phyloP scores from a whole-genome alignment of 1,140 invertebrate species.

The Eupeodes corollae region DNA sequence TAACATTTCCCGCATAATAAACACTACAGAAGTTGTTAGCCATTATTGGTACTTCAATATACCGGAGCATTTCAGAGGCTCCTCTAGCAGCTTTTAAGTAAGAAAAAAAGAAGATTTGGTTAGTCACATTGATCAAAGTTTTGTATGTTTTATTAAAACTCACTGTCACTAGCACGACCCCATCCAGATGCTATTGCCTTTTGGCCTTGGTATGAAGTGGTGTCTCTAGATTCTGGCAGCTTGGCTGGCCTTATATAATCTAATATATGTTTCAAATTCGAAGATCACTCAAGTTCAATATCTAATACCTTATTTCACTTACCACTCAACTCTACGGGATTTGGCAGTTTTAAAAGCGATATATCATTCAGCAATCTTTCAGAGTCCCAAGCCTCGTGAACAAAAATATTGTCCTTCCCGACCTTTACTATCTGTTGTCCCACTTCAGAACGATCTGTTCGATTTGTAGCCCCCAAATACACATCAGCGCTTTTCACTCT shows the following conservation, averaged over 20 bases:
- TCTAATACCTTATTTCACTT: neutral
- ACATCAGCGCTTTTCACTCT: constrained; percentile 23
- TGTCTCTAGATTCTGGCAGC: constrained; percentile 16
- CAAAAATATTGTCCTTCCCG: constrained; percentile 14
- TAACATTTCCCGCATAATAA: constrained; percentile 13
- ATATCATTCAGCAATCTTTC: constrained; percentile 19
- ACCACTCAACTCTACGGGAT: constrained; percentile 15
- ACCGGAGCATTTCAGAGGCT: constrained; percentile 17
- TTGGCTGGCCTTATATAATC: constrained; percentile 17
- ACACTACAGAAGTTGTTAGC: constrained; percentile 15
- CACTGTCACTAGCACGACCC: constrained; percentile 20
- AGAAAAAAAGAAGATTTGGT: neutral
- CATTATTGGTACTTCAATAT: constrained; percentile 15
- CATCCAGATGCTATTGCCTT: constrained; percentile 21
- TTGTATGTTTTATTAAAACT: too few species aligned
- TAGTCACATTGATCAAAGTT: neutral
- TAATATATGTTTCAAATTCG: neutral
- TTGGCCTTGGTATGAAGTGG: constrained; percentile 14
- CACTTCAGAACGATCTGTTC: constrained; percentile 15
- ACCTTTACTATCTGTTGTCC: constrained; percentile 24
- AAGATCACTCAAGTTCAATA: neutral
- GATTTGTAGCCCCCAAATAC: constrained; percentile 23
- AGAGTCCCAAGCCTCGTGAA: constrained; percentile 11
- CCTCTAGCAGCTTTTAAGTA: constrained; percentile 5
- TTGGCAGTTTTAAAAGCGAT: constrained; percentile 23